Conservation (phyloP, 23 tunicate species). For the Ciona savignyi region DNA sequence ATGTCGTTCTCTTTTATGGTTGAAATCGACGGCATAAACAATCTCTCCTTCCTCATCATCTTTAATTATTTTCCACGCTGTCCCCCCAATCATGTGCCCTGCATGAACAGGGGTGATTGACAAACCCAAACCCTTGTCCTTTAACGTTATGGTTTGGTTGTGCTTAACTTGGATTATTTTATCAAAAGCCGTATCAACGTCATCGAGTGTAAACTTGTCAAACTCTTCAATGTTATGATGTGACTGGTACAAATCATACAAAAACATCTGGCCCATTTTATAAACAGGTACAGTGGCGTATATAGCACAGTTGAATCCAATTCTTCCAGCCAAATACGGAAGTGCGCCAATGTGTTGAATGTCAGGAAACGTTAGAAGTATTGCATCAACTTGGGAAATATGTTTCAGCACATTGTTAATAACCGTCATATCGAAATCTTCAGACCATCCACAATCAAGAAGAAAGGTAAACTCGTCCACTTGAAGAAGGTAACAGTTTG, state of each 20-base stretch:
- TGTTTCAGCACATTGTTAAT: conserved; percentile 71
- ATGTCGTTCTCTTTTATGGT: conserved; percentile 92
- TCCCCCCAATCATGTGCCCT: conserved; percentile 95
- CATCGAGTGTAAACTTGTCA: conserved; percentile 82
- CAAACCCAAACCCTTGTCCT: conserved; percentile 84
- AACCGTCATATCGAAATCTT: conserved; percentile 37
- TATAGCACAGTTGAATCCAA: conserved; percentile 83
- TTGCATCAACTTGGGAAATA: conserved; percentile 78
- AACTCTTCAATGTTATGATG: conserved; percentile 76
- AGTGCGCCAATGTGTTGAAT: conserved; percentile 81
- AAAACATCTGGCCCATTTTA: conserved; percentile 94
- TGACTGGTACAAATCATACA: conserved; percentile 84
- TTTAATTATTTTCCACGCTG: conserved; percentile 93
- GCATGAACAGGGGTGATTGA: conserved; percentile 95
- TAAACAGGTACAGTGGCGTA: conserved; percentile 94
- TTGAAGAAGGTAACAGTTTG: conserved; percentile 80
- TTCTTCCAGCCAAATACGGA: conserved; percentile 68
- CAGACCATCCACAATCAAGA: conserved; percentile 98
- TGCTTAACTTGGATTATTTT: conserved; percentile 85
- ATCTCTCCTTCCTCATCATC: conserved; percentile 98
- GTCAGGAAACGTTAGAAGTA: conserved; percentile 71
- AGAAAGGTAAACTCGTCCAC: conserved; percentile 95
- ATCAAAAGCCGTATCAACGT: conserved; percentile 86
- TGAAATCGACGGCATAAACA: conserved; percentile 92
- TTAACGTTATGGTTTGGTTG: conserved; percentile 70